Evolutionary conservation across 2,888 invertebrate genomes (phyloP).

Genomic region (Tetheella fluctuosa): DNA sequence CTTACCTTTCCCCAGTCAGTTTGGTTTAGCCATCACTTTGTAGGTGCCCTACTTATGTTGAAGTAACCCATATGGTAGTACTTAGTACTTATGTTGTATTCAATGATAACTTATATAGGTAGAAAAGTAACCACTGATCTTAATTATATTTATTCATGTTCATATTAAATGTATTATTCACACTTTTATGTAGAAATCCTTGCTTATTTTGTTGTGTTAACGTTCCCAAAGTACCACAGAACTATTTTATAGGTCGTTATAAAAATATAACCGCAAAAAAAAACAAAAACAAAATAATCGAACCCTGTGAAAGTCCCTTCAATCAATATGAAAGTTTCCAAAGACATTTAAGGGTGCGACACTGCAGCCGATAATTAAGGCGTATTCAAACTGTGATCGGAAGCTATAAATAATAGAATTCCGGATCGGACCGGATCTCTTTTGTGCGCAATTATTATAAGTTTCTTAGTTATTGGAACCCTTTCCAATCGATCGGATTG

Average conservation of each 20-base stretch:
- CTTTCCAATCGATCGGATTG: conserved; percentile 79
- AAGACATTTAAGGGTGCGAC: conserved; percentile 70
- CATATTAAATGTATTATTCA: too few species aligned
- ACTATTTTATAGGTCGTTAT: neutral
- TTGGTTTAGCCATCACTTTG: neutral
- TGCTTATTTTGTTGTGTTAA: too few species aligned
- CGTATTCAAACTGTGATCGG: conserved; percentile 81
- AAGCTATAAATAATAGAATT: conserved; percentile 82
- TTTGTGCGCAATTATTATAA: conserved; percentile 79
- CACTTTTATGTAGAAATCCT: too few species aligned
- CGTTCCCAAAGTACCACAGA: too few species aligned
- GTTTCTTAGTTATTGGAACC: conserved; percentile 68
- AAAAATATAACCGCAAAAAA: neutral
- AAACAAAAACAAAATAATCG: conserved; percentile 5
- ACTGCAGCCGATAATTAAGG: conserved; percentile 80
- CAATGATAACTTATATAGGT: too few species aligned
- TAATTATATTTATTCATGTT: too few species aligned
- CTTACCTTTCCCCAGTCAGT: neutral
- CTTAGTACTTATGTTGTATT: too few species aligned
- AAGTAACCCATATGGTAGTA: neutral
- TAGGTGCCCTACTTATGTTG: neutral
- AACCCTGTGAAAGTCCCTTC: conserved; percentile 21
- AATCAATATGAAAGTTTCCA: conserved; percentile 64
- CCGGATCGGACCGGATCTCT: conserved; percentile 80
- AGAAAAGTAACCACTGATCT: too few species aligned